phyloP scores from a whole-genome alignment of 2,888 invertebrate genomes.

The Acanthococcus lagerstroemiae region DNA sequence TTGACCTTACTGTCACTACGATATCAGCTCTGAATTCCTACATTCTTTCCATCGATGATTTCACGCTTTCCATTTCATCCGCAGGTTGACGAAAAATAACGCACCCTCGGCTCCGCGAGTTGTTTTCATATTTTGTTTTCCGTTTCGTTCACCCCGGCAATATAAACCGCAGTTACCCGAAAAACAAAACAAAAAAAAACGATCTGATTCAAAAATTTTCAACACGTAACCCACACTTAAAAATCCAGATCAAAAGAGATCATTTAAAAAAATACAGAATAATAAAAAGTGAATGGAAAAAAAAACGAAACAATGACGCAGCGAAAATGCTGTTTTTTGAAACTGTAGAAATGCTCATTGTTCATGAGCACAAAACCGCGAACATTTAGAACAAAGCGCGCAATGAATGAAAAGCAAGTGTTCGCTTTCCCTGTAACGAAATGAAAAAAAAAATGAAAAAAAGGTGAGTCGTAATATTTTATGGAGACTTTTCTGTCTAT shows the following conservation, averaged over 20 bases:
- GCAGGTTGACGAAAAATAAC: no score
- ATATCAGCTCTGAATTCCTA: no score
- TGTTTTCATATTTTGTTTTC: not conserved
- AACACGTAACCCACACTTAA: not conserved
- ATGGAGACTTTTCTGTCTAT: no score
- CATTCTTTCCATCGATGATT: no score
- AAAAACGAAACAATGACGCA: conserved; percentile 17
- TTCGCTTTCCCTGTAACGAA: no score
- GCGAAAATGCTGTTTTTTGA: conserved; percentile 21
- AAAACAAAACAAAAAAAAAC: not conserved
- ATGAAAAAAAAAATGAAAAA: no score
- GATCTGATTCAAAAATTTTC: not conserved
- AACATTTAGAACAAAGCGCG: conserved; percentile 22
- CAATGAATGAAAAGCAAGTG: conserved; percentile 26
- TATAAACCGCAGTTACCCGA: no score
- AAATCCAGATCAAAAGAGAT: not conserved
- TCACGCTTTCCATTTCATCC: no score
- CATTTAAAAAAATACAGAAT: not conserved
- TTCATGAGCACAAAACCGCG: conserved; percentile 28
- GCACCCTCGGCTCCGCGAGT: no score
- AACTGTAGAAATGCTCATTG: conserved; percentile 24
- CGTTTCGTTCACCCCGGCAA: no score
- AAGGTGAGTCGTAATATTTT: no score
- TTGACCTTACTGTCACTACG: no score
- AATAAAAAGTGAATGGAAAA: not conserved